Conservation (phyloP, 1,140 invertebrate species). For the Drosophila paulistorum region DNA sequence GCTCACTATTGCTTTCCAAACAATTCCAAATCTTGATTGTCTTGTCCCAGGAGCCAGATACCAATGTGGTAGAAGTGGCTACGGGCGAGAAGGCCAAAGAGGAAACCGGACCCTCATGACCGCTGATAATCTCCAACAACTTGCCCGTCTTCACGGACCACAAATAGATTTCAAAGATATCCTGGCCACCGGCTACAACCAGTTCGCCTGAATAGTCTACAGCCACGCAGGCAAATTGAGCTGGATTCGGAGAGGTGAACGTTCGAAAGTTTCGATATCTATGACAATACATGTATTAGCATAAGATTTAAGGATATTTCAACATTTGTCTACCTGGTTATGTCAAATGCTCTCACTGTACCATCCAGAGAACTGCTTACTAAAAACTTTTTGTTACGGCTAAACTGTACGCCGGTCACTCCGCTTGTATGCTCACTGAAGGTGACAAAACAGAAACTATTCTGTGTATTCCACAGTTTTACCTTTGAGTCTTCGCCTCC, state of each 20-base stretch:
- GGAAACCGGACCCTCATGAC: slow-evolving; percentile 96
- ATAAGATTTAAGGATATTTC: neutral
- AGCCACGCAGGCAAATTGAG: slow-evolving; percentile 96
- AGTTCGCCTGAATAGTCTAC: slow-evolving; percentile 95
- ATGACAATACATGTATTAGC: neutral
- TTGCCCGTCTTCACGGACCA: slow-evolving; percentile 97
- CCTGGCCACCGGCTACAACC: slow-evolving; percentile 95
- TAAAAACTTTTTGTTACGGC: slow-evolving; percentile 95
- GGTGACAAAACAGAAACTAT: slow-evolving; percentile 97
- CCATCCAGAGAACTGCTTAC: slow-evolving; percentile 96
- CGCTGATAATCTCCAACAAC: slow-evolving; percentile 94
- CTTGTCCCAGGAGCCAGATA: slow-evolving; percentile 97
- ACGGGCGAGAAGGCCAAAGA: slow-evolving; percentile 92
- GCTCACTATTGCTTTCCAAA: slow-evolving; percentile 90
- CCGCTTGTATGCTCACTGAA: slow-evolving; percentile 94
- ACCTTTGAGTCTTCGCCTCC: slow-evolving; percentile 98
- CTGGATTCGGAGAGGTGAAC: slow-evolving; percentile 93
- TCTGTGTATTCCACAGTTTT: slow-evolving; percentile 96
- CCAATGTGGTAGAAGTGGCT: slow-evolving; percentile 89
- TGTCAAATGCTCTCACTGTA: slow-evolving; percentile 97
- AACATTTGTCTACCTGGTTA: slow-evolving; percentile 85
- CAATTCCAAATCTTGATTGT: slow-evolving; percentile 95
- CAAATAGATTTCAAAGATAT: slow-evolving; percentile 97
- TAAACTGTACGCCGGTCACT: slow-evolving; percentile 93
- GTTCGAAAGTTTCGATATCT: slow-evolving; percentile 98